Evolutionary conservation across 2,888 invertebrate genomes (phyloP).

Genomic region (Agriopis leucophaearia): DNA sequence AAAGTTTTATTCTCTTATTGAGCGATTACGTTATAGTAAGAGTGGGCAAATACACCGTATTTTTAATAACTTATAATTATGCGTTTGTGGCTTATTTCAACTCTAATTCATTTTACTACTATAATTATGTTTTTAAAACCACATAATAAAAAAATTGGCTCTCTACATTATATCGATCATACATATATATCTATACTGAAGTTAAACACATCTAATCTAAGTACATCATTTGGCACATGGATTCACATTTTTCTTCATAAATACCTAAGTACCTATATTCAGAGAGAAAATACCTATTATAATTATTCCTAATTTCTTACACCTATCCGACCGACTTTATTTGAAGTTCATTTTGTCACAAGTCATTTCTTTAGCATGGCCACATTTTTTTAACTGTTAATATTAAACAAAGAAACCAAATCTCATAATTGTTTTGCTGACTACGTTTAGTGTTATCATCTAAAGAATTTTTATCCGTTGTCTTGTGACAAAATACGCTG

Average conservation of each 20-base stretch:
- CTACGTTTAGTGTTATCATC: too few species aligned
- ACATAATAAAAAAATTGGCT: neutral
- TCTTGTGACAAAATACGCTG: too few species aligned
- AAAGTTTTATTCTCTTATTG: too few species aligned
- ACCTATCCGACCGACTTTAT: conserved; percentile 9
- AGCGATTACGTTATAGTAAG: too few species aligned
- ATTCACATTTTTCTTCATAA: conserved; percentile 62
- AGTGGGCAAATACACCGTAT: too few species aligned
- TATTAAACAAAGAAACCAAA: too few species aligned
- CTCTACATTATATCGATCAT: neutral
- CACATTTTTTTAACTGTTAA: too few species aligned
- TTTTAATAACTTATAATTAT: neutral
- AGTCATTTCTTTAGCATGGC: too few species aligned
- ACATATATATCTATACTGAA: conserved; percentile 1
- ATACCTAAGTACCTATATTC: conserved; percentile 16
- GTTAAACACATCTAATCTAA: conserved; percentile 6
- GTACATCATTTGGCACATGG: conserved; percentile 68
- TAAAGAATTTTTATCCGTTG: too few species aligned
- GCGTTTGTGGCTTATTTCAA: neutral
- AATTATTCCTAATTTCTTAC: neutral
- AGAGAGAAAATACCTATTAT: conserved; percentile 26
- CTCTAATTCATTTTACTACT: neutral
- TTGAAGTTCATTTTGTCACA: neutral
- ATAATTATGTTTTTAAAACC: neutral
- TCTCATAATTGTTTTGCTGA: too few species aligned